phyloP scores from a whole-genome alignment of 2,888 invertebrate genomes.

The Phortica okadai region DNA sequence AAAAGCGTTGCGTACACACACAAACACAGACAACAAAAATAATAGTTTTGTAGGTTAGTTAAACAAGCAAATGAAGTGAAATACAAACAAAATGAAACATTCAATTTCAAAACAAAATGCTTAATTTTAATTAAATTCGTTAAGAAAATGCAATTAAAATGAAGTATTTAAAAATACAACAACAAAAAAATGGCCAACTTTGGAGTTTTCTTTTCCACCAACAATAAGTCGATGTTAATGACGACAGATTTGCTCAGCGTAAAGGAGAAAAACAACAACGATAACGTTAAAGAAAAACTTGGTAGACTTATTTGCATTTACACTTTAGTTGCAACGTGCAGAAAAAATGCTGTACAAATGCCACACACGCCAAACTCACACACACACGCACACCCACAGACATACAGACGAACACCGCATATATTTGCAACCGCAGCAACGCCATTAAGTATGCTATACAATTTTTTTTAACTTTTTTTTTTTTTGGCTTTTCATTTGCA shows the following conservation, averaged over 20 bases:
- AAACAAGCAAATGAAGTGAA: constrained; percentile 11
- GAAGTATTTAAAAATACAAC: constrained; percentile 10
- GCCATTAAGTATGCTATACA: constrained; percentile 52
- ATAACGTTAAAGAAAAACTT: not conserved
- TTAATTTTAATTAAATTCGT: not conserved
- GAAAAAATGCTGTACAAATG: not conserved
- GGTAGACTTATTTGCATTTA: constrained; percentile 26
- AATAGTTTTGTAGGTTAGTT: constrained; percentile 27
- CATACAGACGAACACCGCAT: constrained; percentile 23
- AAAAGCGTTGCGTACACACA: constrained; percentile 8
- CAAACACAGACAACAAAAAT: not conserved
- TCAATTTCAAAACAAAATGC: constrained; percentile 8
- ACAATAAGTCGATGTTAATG: not conserved
- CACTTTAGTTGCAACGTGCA: constrained; percentile 11
- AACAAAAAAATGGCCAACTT: not conserved
- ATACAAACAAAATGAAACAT: not conserved
- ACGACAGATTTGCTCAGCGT: not conserved
- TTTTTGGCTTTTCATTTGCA: constrained; percentile 47
- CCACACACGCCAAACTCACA: not conserved
- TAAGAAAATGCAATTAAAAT: constrained; percentile 22
- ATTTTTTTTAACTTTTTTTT: not conserved
- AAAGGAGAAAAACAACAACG: not conserved
- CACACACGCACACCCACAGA: constrained; percentile 23
- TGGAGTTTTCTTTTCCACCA: too few relatives aligned
- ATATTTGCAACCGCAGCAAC: constrained; percentile 51